Conservation (phyloP, 2,888 invertebrate species). For the Cerceris rybyensis region DNA sequence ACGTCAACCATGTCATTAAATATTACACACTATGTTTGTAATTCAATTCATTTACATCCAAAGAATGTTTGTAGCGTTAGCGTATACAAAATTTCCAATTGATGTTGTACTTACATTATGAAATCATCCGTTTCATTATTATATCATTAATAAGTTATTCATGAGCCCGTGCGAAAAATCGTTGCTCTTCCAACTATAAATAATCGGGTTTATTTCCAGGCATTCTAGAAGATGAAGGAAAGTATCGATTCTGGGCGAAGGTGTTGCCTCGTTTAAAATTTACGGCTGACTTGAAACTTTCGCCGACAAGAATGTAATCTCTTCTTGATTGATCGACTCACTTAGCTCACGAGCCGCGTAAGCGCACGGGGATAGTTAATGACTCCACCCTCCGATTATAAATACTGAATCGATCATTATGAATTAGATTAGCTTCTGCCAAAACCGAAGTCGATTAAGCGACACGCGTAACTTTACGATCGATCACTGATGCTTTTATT, state of each 20-base stretch:
- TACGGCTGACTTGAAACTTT: slow-evolving; percentile 57
- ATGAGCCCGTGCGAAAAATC: no score
- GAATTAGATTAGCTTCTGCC: slow-evolving; percentile 33
- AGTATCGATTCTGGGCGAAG: slow-evolving; percentile 46
- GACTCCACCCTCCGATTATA: slow-evolving; percentile 55
- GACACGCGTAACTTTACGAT: slow-evolving; percentile 43
- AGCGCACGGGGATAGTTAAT: slow-evolving; percentile 33
- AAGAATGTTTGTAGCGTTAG: no score
- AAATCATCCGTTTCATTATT: no score
- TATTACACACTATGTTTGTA: no score
- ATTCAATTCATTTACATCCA: no score
- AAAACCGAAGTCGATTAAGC: slow-evolving; percentile 41
- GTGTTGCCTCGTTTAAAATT: slow-evolving; percentile 58
- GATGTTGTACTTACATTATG: no score
- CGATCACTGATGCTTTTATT: slow-evolving; percentile 28
- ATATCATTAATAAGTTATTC: no score
- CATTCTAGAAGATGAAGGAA: slow-evolving; percentile 7
- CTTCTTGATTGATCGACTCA: slow-evolving; percentile 63
- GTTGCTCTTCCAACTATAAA: neutral
- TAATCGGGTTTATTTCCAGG: slow-evolving; percentile 2
- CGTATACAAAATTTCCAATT: no score
- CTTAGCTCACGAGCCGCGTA: slow-evolving; percentile 50
- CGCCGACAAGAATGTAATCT: slow-evolving; percentile 60
- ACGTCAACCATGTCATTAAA: no score
- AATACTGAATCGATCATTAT: slow-evolving; percentile 54